These are phyloP conservation scores for Gymnocheta viridis DNA, from an alignment of 2,888 invertebrate species.

Conservation along the genomic window DNA sequence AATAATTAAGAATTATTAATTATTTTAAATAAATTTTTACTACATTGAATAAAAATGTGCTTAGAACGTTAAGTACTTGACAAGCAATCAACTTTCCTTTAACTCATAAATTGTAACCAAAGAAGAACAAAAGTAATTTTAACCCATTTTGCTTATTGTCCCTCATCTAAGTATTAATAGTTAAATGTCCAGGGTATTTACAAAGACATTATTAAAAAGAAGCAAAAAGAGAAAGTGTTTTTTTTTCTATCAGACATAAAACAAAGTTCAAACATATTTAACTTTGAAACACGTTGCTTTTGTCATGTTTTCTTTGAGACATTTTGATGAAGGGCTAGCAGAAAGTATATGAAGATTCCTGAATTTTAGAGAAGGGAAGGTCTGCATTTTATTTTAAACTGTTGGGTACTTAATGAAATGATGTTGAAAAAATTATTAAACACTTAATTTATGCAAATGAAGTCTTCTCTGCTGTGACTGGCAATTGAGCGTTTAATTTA, in stretches of 20 bases:
- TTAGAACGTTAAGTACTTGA: background rate
- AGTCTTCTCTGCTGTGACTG: background rate
- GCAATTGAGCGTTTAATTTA: conserved; percentile 7
- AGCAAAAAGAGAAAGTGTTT: too few species aligned
- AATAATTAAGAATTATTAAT: background rate
- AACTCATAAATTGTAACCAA: background rate
- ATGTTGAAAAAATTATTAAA: background rate
- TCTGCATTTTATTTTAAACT: background rate
- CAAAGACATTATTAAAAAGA: too few species aligned
- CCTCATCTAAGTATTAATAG: too few species aligned
- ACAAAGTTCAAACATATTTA: too few species aligned
- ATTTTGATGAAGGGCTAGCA: background rate
- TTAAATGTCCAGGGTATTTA: too few species aligned
- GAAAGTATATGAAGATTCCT: too few species aligned
- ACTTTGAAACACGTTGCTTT: too few species aligned
- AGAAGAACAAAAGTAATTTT: background rate
- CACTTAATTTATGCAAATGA: background rate
- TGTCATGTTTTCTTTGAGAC: too few species aligned
- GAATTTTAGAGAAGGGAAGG: background rate
- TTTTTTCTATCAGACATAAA: too few species aligned
- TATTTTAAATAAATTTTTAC: background rate
- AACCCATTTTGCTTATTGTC: background rate
- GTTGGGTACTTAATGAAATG: background rate
- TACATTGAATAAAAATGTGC: background rate
- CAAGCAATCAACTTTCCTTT: too few species aligned